These are phyloP conservation scores for Drosophila trapezifrons DNA, from an alignment of 1,140 invertebrate species.

Conservation along the genomic window DNA sequence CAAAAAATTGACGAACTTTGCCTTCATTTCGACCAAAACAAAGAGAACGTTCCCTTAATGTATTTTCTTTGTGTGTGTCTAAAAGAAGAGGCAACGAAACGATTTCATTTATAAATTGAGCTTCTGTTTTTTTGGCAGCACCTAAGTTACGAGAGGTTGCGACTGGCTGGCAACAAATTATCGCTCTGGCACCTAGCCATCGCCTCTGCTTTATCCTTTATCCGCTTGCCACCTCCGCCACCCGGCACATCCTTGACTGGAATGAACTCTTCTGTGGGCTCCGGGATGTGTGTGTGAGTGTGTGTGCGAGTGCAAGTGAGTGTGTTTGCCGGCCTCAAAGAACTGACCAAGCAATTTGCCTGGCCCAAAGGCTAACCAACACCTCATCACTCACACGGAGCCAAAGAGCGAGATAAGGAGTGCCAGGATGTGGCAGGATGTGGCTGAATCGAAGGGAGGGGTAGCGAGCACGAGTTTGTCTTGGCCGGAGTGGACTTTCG, in stretches of 20 bases:
- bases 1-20: too few species aligned
- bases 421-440: slow-evolving; percentile 6
- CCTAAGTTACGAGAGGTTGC: slow-evolving; percentile 64
- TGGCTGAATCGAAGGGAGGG: not conserved
- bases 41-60: too few species aligned
- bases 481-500: slow-evolving; percentile 32
- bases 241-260: slow-evolving; percentile 38
- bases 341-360: slow-evolving; percentile 64
- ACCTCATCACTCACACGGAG: slow-evolving; percentile 58
- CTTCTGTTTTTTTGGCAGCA: slow-evolving; percentile 56
- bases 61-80: slow-evolving; percentile 8
- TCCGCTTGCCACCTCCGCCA: not conserved
- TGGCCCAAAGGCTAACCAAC: slow-evolving; percentile 60
- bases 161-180: slow-evolving; percentile 63
- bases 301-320: slow-evolving; percentile 14
- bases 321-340: slow-evolving; percentile 57
- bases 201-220: not conserved
- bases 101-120: slow-evolving; percentile 65
- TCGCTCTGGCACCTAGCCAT: slow-evolving; percentile 61
- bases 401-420: slow-evolving; percentile 35
- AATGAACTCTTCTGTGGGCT: slow-evolving; percentile 36
- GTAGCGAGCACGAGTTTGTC: slow-evolving; percentile 11
- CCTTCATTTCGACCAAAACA: too few species aligned
- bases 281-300: not conserved
- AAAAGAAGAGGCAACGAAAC: slow-evolving; percentile 33